Percentiles rank a stretch among this genome's conserved stretches.
Conservation (phyloP, 2,888 invertebrate genomes). For the Agriopis leucophaearia region DNA sequence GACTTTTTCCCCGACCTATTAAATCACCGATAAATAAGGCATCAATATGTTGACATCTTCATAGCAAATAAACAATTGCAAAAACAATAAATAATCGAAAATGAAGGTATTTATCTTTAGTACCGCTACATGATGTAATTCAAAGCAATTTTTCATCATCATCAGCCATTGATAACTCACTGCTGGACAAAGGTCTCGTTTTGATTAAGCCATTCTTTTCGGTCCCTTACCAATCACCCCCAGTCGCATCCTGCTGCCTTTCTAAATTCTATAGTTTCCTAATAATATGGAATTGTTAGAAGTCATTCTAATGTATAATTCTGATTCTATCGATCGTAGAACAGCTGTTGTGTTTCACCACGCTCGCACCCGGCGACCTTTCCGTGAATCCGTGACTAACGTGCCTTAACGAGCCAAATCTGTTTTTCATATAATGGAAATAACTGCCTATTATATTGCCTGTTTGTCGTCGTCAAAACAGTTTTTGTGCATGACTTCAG, state of each 20-base stretch:
- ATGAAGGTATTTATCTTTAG: too few species aligned
- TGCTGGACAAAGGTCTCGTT: too few species aligned
- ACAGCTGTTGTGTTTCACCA: slow-evolving; percentile 31
- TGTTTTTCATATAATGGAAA: slow-evolving; percentile 42
- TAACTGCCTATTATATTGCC: slow-evolving; percentile 33
- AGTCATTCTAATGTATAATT: background rate
- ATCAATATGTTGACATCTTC: too few species aligned
- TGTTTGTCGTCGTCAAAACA: slow-evolving; percentile 30
- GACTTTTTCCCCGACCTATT: too few species aligned
- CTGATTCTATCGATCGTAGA: background rate
- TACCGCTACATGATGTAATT: too few species aligned
- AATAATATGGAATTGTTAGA: background rate
- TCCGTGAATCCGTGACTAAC: slow-evolving; percentile 45
- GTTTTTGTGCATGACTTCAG: slow-evolving; percentile 29
- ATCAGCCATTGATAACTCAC: too few species aligned
- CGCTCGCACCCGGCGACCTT: slow-evolving; percentile 18
- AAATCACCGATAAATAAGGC: too few species aligned
- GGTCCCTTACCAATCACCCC: too few species aligned
- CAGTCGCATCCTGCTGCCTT: background rate
- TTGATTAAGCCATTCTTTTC: too few species aligned
- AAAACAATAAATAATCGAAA: too few species aligned
- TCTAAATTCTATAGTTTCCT: background rate
- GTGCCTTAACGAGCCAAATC: slow-evolving; percentile 41
- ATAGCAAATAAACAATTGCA: too few species aligned
- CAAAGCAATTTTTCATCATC: too few species aligned